These are phyloP conservation scores for Deilephila elpenor DNA, from an alignment of 2,888 invertebrate species.

Conservation along the genomic window DNA sequence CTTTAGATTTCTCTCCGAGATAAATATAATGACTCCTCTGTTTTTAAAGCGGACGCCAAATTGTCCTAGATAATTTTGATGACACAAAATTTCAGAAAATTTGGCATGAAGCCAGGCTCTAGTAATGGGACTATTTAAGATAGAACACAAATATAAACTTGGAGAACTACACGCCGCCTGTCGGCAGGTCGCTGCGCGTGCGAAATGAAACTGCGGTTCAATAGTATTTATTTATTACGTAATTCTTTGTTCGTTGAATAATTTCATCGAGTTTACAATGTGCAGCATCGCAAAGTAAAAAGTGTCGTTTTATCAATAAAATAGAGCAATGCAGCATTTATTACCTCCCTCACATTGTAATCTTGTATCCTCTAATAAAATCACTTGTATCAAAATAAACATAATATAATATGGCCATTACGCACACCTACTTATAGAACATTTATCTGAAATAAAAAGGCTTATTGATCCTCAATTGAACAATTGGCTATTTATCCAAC, in stretches of 20 bases:
- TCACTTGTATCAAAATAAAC: conserved; percentile 34
- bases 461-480: not conserved
- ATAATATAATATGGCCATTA: conserved; percentile 46
- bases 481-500: not conserved
- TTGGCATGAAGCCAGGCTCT: conserved; percentile 67
- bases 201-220: conserved; percentile 49
- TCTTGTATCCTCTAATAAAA: conserved; percentile 13
- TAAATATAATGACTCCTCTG: conserved; percentile 74
- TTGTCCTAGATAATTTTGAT: conserved; percentile 81
- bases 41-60: conserved; percentile 77
- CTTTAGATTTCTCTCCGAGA: conserved; percentile 66
- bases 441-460: conserved; percentile 21
- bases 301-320: conserved; percentile 31
- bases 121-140: conserved; percentile 56
- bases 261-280: conserved; percentile 45
- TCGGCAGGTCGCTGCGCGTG: conserved; percentile 23
- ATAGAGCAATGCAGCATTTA: conserved; percentile 14
- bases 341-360: not conserved
- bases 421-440: conserved; percentile 25
- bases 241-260: conserved; percentile 68
- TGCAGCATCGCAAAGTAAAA: conserved; percentile 48
- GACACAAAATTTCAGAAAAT: conserved; percentile 71
- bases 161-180: conserved; percentile 29
- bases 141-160: conserved; percentile 33
- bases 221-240: conserved; percentile 70